phyloP scores from a whole-genome alignment of 2,113 vertebrate genomes.

The Pedetes capensis region DNA sequence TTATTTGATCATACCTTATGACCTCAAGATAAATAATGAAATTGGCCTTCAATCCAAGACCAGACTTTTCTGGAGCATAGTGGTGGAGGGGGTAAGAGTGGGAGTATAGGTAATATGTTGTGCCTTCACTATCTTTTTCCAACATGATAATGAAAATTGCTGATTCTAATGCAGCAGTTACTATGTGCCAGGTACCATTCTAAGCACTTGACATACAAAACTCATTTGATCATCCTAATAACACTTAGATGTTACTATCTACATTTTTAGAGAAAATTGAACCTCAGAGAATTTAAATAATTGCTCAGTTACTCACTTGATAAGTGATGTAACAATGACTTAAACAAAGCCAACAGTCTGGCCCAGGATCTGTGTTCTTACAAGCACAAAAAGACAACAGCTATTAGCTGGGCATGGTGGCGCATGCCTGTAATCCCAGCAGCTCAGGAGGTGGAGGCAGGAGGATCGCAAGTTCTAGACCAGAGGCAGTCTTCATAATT shows the following conservation, averaged over 20 bases:
- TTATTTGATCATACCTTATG: neutral
- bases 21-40: conserved; percentile 1
- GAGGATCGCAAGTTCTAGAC: too few species aligned
- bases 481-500: too few species aligned
- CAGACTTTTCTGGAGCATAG: neutral
- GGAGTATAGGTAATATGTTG: neutral
- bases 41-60: neutral
- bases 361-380: neutral
- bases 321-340: neutral
- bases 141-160: neutral
- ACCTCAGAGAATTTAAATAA: conserved; percentile 1
- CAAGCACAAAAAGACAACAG: neutral
- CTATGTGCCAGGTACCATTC: neutral
- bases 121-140: neutral
- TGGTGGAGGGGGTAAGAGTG: neutral
- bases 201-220: neutral
- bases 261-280: conserved; percentile 23
- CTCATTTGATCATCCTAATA: neutral
- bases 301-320: neutral
- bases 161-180: neutral
- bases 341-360: neutral
- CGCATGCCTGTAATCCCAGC: too few species aligned
- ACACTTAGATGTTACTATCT: neutral
- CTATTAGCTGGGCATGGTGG: too few species aligned
- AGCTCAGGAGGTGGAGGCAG: too few species aligned